These are phyloP conservation scores for Charanyca ferruginea DNA, from an alignment of 2,888 invertebrate genomes.

Conservation along the genomic window DNA sequence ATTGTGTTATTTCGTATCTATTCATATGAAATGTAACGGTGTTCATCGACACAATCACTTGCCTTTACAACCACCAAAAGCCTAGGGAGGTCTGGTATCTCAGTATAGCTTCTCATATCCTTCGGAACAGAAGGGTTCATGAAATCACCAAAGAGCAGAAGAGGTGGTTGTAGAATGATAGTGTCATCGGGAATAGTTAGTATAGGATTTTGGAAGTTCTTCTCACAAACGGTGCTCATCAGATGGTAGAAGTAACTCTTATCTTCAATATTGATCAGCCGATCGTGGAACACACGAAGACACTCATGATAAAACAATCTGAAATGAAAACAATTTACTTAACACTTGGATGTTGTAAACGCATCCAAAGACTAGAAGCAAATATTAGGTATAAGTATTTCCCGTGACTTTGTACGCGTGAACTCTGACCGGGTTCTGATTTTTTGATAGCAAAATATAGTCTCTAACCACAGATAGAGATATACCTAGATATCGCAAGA, in stretches of 20 bases:
- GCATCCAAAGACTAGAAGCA: too few species aligned
- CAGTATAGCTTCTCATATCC: slow-evolving; percentile 95
- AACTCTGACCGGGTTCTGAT: too few species aligned
- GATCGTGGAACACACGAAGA: slow-evolving; percentile 97
- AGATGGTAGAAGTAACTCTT: slow-evolving; percentile 95
- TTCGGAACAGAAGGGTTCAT: slow-evolving; percentile 94
- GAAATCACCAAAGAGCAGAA: slow-evolving; percentile 96
- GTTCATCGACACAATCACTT: slow-evolving; percentile 3
- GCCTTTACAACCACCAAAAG: slow-evolving; percentile 94
- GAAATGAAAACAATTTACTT: slow-evolving; percentile 46
- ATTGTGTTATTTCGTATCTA: too few species aligned
- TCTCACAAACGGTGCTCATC: slow-evolving; percentile 92
- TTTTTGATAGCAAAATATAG: too few species aligned
- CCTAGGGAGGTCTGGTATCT: slow-evolving; percentile 94
- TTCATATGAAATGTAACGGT: too few species aligned
- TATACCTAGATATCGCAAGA: too few species aligned
- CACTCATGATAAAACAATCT: slow-evolving; percentile 98
- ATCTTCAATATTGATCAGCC: slow-evolving; percentile 95
- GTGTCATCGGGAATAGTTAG: slow-evolving; percentile 91
- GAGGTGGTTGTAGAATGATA: slow-evolving; percentile 92
- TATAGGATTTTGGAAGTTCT: slow-evolving; percentile 92
- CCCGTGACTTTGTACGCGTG: too few species aligned
- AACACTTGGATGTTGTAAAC: neutral
- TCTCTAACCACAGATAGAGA: too few species aligned
- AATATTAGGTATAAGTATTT: too few species aligned